These are phyloP conservation scores for Leuctra nigra DNA, from an alignment of 2,888 invertebrate species.

Conservation along the genomic window DNA sequence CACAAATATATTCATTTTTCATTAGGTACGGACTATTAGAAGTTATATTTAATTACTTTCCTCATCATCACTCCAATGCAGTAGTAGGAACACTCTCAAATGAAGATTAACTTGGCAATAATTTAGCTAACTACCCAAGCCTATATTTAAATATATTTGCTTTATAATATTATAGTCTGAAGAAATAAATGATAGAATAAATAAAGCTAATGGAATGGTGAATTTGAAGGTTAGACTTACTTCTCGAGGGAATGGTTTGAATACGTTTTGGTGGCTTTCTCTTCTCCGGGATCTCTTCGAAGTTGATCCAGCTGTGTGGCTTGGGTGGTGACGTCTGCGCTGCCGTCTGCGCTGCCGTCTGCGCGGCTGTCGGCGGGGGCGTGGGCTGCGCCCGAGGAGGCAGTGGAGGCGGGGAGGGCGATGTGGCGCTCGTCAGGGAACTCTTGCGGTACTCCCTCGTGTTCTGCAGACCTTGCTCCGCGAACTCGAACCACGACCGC, in stretches of 20 bases:
- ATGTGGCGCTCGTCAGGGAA: slow-evolving; percentile 24
- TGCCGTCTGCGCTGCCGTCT: slow-evolving; percentile 36
- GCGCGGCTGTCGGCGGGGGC: slow-evolving; percentile 43
- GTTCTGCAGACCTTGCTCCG: slow-evolving; percentile 50
- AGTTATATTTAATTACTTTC: too few species aligned
- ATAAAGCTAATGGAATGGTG: too few species aligned
- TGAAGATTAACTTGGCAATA: too few species aligned
- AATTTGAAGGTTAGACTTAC: too few species aligned
- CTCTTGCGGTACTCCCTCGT: slow-evolving; percentile 36
- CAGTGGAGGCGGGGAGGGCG: slow-evolving; percentile 31
- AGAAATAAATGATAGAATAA: too few species aligned
- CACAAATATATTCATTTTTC: too few species aligned
- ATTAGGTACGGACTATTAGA: too few species aligned
- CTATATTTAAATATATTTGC: too few species aligned
- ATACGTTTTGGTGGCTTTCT: slow-evolving; percentile 75
- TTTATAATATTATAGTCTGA: too few species aligned
- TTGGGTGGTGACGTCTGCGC: slow-evolving; percentile 30
- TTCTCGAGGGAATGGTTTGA: slow-evolving; percentile 61
- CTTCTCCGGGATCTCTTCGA: slow-evolving; percentile 78
- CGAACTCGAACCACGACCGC: slow-evolving; percentile 55
- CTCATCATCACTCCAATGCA: too few species aligned
- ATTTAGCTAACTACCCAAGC: too few species aligned
- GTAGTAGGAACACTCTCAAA: too few species aligned
- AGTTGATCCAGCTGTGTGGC: slow-evolving; percentile 71
- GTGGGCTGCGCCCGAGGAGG: slow-evolving; percentile 33